These are phyloP conservation scores for Stegostoma tigrinum DNA, from an alignment of 2,113 vertebrate genomes.

Conservation along the genomic window DNA sequence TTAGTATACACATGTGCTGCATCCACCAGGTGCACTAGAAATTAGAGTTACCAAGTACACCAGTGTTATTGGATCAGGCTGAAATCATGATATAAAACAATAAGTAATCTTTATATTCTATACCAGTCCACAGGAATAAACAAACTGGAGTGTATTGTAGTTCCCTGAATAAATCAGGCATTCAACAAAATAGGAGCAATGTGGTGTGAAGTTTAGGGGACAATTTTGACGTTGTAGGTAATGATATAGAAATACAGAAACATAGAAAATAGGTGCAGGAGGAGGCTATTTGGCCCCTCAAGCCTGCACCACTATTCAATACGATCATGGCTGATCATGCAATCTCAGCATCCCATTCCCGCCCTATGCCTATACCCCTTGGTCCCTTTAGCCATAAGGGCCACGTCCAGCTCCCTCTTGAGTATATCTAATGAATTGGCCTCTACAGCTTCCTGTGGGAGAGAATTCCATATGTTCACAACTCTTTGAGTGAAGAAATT, in stretches of 20 bases:
- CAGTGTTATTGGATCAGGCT: not conserved
- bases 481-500: no score
- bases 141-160: not conserved
- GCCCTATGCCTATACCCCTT: no score
- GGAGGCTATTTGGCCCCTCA: no score
- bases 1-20: not conserved
- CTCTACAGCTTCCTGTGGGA: no score
- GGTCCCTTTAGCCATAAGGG: no score
- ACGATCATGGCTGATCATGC: no score
- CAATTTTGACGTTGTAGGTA: not conserved
- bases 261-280: no score
- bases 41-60: not conserved
- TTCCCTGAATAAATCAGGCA: not conserved
- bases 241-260: not conserved
- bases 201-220: not conserved
- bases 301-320: no score
- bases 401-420: no score
- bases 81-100: not conserved
- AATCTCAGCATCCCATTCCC: no score
- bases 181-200: not conserved
- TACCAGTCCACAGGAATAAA: not conserved
- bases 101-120: not conserved
- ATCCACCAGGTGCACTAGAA: not conserved
- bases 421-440: no score
- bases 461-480: no score